phyloP scores from a whole-genome alignment of 2,797 vertebrate species.

The Pagetopsis macropterus region DNA sequence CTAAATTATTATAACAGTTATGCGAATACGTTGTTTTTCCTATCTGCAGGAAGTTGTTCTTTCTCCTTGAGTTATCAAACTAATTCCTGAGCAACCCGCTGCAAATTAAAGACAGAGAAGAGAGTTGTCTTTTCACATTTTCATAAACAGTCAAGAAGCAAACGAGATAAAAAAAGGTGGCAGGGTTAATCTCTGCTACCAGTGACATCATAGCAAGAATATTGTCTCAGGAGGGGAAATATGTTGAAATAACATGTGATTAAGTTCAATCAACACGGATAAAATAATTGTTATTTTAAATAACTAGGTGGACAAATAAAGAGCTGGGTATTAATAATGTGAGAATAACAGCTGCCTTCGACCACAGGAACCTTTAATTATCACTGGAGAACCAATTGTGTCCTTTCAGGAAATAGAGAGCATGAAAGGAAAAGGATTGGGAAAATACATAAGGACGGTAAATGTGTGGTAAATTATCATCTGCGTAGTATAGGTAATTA shows the following conservation, averaged over 20 bases:
- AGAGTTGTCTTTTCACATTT: background rate
- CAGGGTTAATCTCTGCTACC: background rate
- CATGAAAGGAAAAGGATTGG: slow-evolving; percentile 4
- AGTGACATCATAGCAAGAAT: background rate
- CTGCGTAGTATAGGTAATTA: slow-evolving; percentile 39
- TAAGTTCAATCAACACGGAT: background rate
- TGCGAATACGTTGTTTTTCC: background rate
- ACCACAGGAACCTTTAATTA: slow-evolving; percentile 31
- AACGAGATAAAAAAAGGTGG: background rate
- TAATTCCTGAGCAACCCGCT: background rate
- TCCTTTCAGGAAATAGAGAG: slow-evolving; percentile 16
- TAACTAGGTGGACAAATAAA: slow-evolving; percentile 3
- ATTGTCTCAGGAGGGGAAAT: background rate
- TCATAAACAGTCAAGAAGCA: background rate
- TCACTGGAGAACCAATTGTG: slow-evolving; percentile 22
- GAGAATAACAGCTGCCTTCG: background rate
- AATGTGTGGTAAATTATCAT: slow-evolving; percentile 22
- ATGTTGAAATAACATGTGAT: background rate
- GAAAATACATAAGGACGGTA: slow-evolving; percentile 30
- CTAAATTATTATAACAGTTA: too few relatives aligned
- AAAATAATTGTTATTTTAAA: background rate
- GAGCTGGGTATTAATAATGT: slow-evolving; percentile 12
- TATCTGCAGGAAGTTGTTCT: background rate
- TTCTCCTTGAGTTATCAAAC: background rate
- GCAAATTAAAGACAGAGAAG: background rate